Evolutionary conservation across 92 coral and sea anemone species (phyloP).

Genomic region (Nematostella vectensis): DNA sequence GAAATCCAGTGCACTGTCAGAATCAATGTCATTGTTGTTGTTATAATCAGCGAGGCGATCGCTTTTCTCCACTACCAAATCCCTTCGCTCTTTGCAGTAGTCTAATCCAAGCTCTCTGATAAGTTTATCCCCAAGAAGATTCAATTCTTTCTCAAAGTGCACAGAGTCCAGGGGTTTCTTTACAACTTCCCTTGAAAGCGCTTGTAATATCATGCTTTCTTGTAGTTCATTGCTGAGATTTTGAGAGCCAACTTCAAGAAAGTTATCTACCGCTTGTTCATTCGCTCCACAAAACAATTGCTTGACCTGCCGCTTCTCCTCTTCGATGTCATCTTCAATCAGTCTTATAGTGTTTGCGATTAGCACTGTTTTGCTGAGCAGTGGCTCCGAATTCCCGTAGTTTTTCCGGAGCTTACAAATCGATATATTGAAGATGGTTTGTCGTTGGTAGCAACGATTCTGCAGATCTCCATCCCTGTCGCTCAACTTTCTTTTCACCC

Average conservation of each 20-base stretch:
- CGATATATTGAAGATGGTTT: conserved; percentile 91
- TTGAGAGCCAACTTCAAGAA: conserved; percentile 21
- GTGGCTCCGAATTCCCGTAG: conserved; percentile 61
- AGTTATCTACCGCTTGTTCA: neutral
- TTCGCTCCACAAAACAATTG: conserved; percentile 21
- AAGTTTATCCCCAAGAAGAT: conserved; percentile 63
- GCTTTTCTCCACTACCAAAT: conserved; percentile 3
- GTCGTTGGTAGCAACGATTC: conserved; percentile 88
- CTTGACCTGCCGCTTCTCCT: conserved; percentile 39
- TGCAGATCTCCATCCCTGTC: conserved; percentile 59
- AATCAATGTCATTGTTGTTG: conserved; percentile 32
- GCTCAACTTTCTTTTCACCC: conserved; percentile 71
- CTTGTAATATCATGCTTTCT: neutral
- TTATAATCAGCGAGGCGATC: conserved; percentile 38
- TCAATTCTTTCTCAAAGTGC: conserved; percentile 57
- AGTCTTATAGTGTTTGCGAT: conserved; percentile 87
- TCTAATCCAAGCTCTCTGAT: conserved; percentile 61
- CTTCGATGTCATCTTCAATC: conserved; percentile 83
- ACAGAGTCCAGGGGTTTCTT: conserved; percentile 25
- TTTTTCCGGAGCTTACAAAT: conserved; percentile 91
- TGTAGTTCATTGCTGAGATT: conserved; percentile 2
- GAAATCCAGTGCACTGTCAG: conserved; percentile 14
- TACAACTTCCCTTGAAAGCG: conserved; percentile 12
- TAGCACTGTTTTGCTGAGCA: conserved; percentile 87
- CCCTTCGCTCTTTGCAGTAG: conserved; percentile 10